phyloP scores from a whole-genome alignment of 2,888 invertebrate species.

The Nephrotoma guestfalica region DNA sequence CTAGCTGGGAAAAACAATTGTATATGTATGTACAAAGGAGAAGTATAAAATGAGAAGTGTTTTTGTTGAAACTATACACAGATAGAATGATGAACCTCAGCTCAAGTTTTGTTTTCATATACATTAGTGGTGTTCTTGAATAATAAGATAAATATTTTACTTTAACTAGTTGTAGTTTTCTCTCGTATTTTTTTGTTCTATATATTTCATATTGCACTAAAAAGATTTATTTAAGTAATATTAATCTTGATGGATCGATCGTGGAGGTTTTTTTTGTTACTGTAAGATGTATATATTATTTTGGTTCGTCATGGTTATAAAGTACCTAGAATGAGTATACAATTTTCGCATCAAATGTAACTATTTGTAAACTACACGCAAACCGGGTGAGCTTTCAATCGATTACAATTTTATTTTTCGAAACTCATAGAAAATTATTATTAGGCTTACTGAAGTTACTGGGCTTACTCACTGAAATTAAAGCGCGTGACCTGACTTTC shows the following conservation, averaged over 20 bases:
- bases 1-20: not conserved
- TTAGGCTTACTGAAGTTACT: too few relatives aligned
- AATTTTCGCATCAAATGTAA: not conserved
- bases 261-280: not conserved
- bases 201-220: not conserved
- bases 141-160: not conserved
- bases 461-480: too few relatives aligned
- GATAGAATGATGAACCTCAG: not conserved
- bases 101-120: not conserved
- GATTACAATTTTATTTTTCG: too few relatives aligned
- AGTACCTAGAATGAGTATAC: not conserved
- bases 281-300: not conserved
- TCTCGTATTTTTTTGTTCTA: not conserved
- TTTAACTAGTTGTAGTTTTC: not conserved
- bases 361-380: not conserved
- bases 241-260: not conserved
- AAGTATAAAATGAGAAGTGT: not conserved
- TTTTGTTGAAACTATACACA: not conserved
- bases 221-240: not conserved
- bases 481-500: too few relatives aligned
- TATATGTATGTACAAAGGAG: not conserved
- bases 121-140: not conserved
- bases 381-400: not conserved
- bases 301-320: not conserved
- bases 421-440: too few relatives aligned